A percentile compares a stretch with the other conserved stretches of the same genome.
Conservation (phyloP, 2,888 invertebrate genomes). For the Diplolepis rosae region DNA sequence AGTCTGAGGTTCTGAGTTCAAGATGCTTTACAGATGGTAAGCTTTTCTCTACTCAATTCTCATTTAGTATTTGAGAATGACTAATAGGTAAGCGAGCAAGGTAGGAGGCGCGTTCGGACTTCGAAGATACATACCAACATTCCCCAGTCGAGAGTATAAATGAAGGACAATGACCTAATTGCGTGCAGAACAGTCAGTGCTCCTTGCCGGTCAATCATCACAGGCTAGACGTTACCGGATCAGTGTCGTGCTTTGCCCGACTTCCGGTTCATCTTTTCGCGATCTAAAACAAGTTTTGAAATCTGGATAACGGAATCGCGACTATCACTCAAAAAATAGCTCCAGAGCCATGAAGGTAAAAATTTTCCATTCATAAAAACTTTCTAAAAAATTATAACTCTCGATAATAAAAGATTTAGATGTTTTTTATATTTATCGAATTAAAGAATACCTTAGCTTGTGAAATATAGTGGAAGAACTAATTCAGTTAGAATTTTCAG, state of each 20-base stretch:
- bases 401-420: not conserved
- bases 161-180: constrained; percentile 73
- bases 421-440: not conserved
- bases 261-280: constrained; percentile 1
- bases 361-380: not conserved
- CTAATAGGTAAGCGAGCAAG: constrained; percentile 21
- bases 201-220: constrained; percentile 62
- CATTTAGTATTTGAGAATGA: not conserved
- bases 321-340: not conserved
- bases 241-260: constrained; percentile 7
- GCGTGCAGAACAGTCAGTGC: constrained; percentile 69
- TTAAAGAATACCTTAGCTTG: not conserved
- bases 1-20: not conserved
- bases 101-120: constrained; percentile 50
- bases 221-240: constrained; percentile 17
- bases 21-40: constrained; percentile 17
- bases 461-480: not conserved
- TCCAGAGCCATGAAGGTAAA: constrained; percentile 2
- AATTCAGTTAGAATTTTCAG: not conserved
- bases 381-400: not conserved
- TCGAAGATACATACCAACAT: constrained; percentile 49
- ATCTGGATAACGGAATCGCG: not conserved
- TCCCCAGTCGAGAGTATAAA: constrained; percentile 66
- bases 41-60: not conserved
- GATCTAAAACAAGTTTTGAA: not conserved